A percentile compares a stretch with the other conserved stretches of the same genome.
Evolutionary conservation across 1,140 invertebrate genomes (phyloP).

Genomic region (Sycophaga agraensis): DNA sequence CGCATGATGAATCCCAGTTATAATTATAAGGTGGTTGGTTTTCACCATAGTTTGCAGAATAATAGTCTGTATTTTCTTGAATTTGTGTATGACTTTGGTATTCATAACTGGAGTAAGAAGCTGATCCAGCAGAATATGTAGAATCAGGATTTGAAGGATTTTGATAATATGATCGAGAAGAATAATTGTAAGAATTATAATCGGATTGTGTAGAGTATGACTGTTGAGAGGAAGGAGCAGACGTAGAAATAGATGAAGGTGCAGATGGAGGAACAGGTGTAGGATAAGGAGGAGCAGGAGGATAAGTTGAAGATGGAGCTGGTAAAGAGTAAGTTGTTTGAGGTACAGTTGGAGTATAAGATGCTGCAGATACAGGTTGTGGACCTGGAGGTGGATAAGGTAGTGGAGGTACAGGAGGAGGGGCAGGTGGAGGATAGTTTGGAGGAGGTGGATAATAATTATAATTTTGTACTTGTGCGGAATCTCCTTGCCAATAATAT

Average conservation of each 20-base stretch:
- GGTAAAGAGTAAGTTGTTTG: too few relatives aligned
- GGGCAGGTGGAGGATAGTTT: slow-evolving; percentile 33
- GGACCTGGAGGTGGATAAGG: too few relatives aligned
- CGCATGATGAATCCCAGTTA: slow-evolving; percentile 31
- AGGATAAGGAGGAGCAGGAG: slow-evolving; percentile 40
- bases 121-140: slow-evolving; percentile 1
- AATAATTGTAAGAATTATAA: slow-evolving; percentile 22
- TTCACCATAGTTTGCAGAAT: slow-evolving; percentile 25
- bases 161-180: slow-evolving; percentile 36
- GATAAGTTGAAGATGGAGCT: slow-evolving; percentile 31
- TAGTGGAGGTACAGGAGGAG: too few relatives aligned
- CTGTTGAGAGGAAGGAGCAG: too few relatives aligned
- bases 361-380: neutral
- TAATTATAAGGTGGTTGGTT: slow-evolving; percentile 24
- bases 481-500: slow-evolving; percentile 40
- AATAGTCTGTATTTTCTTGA: slow-evolving; percentile 26
- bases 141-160: slow-evolving; percentile 28
- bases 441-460: slow-evolving; percentile 39
- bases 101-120: slow-evolving; percentile 22
- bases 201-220: slow-evolving; percentile 41
- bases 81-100: slow-evolving; percentile 27
- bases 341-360: too few relatives aligned
- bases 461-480: slow-evolving; percentile 32
- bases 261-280: slow-evolving; percentile 33
- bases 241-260: slow-evolving; percentile 32